These are phyloP conservation scores for Magallana nippona DNA, from an alignment of 2,888 invertebrate species.

Conservation along the genomic window DNA sequence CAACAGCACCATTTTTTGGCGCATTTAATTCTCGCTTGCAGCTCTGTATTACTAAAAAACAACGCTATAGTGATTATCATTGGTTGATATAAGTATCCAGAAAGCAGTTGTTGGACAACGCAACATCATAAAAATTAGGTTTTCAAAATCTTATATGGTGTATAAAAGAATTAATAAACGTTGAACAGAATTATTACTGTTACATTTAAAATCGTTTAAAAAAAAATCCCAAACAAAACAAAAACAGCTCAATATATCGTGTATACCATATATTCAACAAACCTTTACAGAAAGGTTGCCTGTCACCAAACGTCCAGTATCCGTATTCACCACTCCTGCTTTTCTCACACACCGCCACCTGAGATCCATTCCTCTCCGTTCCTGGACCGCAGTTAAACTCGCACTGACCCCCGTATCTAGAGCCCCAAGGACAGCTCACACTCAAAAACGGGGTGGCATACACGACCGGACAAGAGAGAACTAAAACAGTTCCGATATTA, in stretches of 20 bases:
- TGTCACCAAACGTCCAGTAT: conserved; percentile 51
- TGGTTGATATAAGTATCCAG: not conserved
- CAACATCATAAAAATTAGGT: no score
- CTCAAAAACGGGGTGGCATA: conserved; percentile 53
- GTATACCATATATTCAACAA: conserved; percentile 23
- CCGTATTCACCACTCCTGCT: conserved; percentile 42
- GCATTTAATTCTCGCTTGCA: conserved; percentile 19
- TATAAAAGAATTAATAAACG: no score
- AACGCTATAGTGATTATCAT: not conserved
- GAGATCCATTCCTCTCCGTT: conserved; percentile 40
- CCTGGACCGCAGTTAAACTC: conserved; percentile 54
- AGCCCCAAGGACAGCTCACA: conserved; percentile 53
- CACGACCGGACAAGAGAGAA: conserved; percentile 50
- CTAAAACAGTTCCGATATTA: conserved; percentile 39
- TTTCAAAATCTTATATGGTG: no score
- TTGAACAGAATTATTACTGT: no score
- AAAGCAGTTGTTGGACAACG: no score
- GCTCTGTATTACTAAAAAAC: conserved; percentile 16
- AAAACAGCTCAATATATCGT: not conserved
- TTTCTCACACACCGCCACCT: conserved; percentile 46
- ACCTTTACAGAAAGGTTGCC: conserved; percentile 60
- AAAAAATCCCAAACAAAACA: no score
- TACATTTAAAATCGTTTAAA: no score
- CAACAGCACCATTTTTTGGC: conserved; percentile 53
- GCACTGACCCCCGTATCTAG: conserved; percentile 54